A percentile compares a stretch with the other conserved stretches of the same genome.
Conservation (phyloP, 2,113 vertebrate species). For the Leucopsar rothschildi region DNA sequence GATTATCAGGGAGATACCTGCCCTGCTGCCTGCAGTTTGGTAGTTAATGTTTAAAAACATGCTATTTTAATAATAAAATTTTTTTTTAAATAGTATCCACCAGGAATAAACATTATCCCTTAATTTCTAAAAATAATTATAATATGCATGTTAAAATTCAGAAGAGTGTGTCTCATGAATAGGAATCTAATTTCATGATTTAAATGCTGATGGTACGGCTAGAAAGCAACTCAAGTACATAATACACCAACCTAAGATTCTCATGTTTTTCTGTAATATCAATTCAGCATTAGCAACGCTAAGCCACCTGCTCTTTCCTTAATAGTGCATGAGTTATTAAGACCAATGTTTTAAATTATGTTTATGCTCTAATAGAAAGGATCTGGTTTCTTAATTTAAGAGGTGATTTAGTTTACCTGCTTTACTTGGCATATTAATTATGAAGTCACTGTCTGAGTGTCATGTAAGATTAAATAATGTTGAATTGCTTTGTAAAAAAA, state of each 20-base stretch:
- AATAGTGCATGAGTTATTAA: conserved; percentile 44
- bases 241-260: background rate
- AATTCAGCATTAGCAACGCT: background rate
- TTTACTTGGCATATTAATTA: conserved; percentile 54
- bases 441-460: conserved; percentile 30
- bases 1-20: background rate
- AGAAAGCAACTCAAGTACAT: conserved; percentile 41
- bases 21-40: background rate
- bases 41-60: background rate
- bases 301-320: conserved; percentile 47
- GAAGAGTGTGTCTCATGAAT: conserved; percentile 33
- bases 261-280: conserved; percentile 35
- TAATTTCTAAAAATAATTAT: conserved; percentile 53
- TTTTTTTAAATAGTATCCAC: background rate
- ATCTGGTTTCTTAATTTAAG: conserved; percentile 54
- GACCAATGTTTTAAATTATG: conserved; percentile 49
- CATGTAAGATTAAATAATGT: conserved; percentile 28
- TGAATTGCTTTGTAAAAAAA: conserved; percentile 15
- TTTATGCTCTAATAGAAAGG: conserved; percentile 55
- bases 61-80: background rate
- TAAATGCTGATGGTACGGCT: conserved; percentile 30
- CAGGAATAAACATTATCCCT: background rate
- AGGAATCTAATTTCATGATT: conserved; percentile 51
- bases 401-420: conserved; percentile 56
- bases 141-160: conserved; percentile 45